Conservation (phyloP, 2,797 vertebrate species). For the Garrulus glandarius region DNA sequence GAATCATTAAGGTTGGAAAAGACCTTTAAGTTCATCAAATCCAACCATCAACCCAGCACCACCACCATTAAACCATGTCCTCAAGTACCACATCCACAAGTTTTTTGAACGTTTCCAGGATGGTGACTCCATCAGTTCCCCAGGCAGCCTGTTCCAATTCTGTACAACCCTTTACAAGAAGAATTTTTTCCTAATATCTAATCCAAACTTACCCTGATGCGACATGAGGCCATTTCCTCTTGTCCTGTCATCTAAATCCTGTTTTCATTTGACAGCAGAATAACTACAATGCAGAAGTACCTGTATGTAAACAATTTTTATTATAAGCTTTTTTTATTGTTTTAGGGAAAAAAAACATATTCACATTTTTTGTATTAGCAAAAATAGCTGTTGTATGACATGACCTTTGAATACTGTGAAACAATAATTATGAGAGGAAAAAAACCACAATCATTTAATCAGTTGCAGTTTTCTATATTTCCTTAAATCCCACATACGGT, state of each 20-base stretch:
- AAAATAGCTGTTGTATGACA: background rate
- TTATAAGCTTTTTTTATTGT: background rate
- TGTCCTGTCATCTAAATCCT: background rate
- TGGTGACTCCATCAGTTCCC: background rate
- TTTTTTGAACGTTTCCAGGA: background rate
- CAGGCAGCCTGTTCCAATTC: background rate
- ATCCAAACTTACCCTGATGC: background rate
- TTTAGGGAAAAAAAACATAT: background rate
- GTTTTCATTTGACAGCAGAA: background rate
- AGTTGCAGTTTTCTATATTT: background rate
- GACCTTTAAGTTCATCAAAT: too few relatives aligned
- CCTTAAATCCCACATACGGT: background rate
- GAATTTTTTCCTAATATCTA: background rate
- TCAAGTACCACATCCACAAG: background rate
- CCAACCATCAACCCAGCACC: background rate
- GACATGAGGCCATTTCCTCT: background rate
- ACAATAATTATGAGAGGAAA: background rate
- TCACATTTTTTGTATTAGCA: background rate
- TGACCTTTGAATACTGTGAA: background rate
- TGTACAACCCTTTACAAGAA: background rate
- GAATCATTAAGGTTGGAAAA: accelerated
- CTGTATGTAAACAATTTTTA: background rate
- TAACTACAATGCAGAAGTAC: background rate
- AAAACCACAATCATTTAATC: background rate
- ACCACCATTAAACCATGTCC: background rate